Percentiles rank a stretch among this genome's conserved stretches.
phyloP scores from a whole-genome alignment of 2,888 invertebrate species.

The Mermis nigrescens region DNA sequence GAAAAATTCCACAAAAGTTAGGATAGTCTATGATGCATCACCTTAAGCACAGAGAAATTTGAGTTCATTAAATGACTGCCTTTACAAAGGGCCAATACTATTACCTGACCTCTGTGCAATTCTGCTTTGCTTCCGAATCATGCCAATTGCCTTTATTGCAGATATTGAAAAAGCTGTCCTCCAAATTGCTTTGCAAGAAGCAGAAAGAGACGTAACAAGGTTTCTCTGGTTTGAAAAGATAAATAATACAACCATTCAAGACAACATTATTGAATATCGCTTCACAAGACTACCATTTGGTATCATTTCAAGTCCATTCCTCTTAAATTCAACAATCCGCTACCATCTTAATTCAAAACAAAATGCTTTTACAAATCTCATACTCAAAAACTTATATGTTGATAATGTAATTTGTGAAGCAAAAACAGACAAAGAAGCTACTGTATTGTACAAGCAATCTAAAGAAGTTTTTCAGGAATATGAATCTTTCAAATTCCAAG shows the following conservation, averaged over 20 bases:
- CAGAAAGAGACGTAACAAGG: neutral
- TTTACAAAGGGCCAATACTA: slow-evolving; percentile 2
- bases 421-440: neutral
- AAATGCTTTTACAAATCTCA: no score
- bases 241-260: neutral
- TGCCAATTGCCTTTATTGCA: neutral
- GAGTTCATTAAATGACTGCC: slow-evolving; percentile 5
- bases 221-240: slow-evolving; percentile 8
- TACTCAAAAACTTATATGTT: neutral
- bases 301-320: slow-evolving; percentile 3
- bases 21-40: slow-evolving; percentile 14
- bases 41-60: neutral
- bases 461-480: no score
- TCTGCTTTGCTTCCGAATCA: slow-evolving; percentile 1
- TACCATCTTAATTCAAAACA: neutral
- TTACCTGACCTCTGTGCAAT: slow-evolving; percentile 6
- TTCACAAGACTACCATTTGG: slow-evolving; percentile 9
- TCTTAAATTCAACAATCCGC: neutral
- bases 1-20: slow-evolving; percentile 18
- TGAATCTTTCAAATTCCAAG: no score
- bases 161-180: slow-evolving; percentile 9
- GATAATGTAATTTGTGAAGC: slow-evolving; percentile 5
- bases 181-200: neutral
- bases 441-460: no score
- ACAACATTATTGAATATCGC: neutral